A percentile compares a stretch with the other conserved stretches of the same genome.
phyloP scores from a whole-genome alignment of 2,797 vertebrate species.

The Synaphobranchus kaupii region DNA sequence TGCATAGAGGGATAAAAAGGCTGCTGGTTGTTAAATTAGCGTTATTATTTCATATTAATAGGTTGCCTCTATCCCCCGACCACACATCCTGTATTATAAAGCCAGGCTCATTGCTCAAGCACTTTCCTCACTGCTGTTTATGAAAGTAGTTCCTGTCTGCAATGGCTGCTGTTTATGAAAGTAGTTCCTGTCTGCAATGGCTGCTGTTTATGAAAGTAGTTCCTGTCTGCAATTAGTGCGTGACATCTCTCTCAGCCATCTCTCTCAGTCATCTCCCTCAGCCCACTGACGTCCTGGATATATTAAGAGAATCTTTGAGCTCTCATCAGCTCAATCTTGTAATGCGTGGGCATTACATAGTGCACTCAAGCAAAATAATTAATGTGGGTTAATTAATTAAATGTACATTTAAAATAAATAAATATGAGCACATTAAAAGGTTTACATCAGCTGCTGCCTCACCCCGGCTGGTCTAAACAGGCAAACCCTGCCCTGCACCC shows the following conservation, averaged over 20 bases:
- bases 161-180: neutral
- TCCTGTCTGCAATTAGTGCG: neutral
- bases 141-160: no score
- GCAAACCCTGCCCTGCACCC: no score
- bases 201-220: neutral
- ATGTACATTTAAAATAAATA: neutral
- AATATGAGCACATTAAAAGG: neutral
- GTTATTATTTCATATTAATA: neutral
- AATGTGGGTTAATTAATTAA: slow-evolving; percentile 5
- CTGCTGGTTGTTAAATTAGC: neutral
- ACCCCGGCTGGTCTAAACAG: no score
- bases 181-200: neutral
- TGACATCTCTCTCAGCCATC: neutral
- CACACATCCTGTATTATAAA: neutral
- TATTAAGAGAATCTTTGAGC: neutral
- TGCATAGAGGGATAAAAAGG: neutral
- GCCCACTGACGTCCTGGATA: neutral
- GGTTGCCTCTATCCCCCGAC: neutral
- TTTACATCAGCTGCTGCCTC: neutral
- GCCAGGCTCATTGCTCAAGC: neutral
- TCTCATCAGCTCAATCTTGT: neutral
- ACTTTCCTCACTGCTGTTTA: no score
- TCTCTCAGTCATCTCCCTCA: neutral
- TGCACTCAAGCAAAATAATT: slow-evolving; percentile 14
- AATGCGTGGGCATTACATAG: neutral